Evolutionary conservation across 2,888 invertebrate species (phyloP), one percentile per base, ranked within the genome.

Genomic region (Pseudococcus jackbeardsleyi): DNA sequence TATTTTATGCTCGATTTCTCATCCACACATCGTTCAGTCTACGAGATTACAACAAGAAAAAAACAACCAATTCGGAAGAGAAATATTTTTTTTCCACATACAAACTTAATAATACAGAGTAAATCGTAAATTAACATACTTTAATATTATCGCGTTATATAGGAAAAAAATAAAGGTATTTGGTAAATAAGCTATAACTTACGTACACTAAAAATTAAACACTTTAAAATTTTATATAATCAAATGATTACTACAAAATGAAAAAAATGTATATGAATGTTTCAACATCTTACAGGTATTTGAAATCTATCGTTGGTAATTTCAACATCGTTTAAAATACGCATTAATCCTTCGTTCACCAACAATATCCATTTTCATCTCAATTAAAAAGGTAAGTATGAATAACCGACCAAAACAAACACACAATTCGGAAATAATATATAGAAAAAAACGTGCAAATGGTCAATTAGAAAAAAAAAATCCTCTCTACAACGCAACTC

Each of bases 71-170:
- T 86, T 50, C 54, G 87, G 87, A 87, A 87, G 87, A 87, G 77
- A 72, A 87, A 79, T 87, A 79, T 33, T 87, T 79, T 77, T 50
- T 87, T 87, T 46, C 87, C 87, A 87, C 87, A 87, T 87, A 87
- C 87, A 87, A 87, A 87, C 77, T 87, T 87, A 87, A 79, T 79
- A 87, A 79, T 87, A 77, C 33, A 82, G 79, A 87, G 77, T 87
- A 87, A 79, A 87, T 87, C 54, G 77, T 87, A 87, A 87, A 87
- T 87, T 87, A 87, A 79, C 59, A 72, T 79, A 86, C 26, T 87
- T 33, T 87, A 79, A 86, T 46, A 50, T 50, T 87, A 79, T 87
- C 87, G 77, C 87, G 87, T 87, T 87, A 87, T 77, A 87, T 87
- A 87, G 54, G 77, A 33, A 68, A 50, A 87, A 87, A 87, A 79